These are phyloP conservation scores for Pachyseris speciosa DNA, from an alignment of 64 coral and sea anemone genomes.

Conservation along the genomic window DNA sequence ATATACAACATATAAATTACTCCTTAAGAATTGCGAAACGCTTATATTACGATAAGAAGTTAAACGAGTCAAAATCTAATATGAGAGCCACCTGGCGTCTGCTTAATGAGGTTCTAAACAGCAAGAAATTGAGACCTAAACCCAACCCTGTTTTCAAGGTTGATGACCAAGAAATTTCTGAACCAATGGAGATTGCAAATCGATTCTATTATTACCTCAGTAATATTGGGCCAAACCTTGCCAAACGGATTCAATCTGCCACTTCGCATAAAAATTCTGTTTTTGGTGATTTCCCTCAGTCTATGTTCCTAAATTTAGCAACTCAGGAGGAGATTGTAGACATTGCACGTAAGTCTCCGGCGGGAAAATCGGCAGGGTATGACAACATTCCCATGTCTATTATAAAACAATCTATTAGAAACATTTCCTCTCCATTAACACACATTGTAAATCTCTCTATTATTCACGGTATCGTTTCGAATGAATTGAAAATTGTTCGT, in stretches of 20 bases:
- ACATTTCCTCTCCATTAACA: not conserved
- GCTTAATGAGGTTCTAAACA: too few species aligned
- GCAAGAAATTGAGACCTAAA: not conserved
- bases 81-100: not conserved
- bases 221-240: constrained; percentile 21
- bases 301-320: not conserved
- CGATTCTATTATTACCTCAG: constrained; percentile 44
- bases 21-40: not conserved
- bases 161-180: not conserved
- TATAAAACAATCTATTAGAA: not conserved
- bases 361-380: not conserved
- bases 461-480: not conserved
- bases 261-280: not conserved
- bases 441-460: constrained; percentile 5
- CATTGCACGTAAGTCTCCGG: not conserved
- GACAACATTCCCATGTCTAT: constrained; percentile 1
- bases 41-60: not conserved
- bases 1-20: not conserved
- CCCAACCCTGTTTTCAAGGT: not conserved
- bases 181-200: constrained; percentile 23
- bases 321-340: not conserved
- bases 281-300: not conserved
- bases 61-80: constrained; percentile 10
- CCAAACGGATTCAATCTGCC: not conserved
- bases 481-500: constrained; percentile 63